These are phyloP conservation scores for Abramis brama DNA, from an alignment of 2,113 vertebrate species.

Conservation along the genomic window DNA sequence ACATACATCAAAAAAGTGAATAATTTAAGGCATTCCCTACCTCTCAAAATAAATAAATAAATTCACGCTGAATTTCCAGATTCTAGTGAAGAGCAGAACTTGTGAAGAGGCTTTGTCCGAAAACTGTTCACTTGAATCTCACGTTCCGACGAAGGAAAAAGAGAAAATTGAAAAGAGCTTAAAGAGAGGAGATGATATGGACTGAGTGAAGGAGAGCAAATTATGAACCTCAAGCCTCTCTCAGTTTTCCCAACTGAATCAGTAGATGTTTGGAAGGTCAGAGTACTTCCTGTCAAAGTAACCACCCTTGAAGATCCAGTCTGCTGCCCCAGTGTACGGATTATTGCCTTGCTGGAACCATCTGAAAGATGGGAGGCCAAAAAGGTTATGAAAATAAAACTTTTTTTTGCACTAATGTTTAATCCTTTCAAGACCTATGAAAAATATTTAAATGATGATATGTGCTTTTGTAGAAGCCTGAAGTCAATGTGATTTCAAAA, in stretches of 20 bases:
- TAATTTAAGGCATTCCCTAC: slow-evolving; percentile 40
- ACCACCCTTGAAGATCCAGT: slow-evolving; percentile 91
- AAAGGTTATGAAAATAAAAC: not conserved
- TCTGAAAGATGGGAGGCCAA: slow-evolving; percentile 68
- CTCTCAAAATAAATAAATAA: slow-evolving; percentile 40
- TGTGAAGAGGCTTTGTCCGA: slow-evolving; percentile 32
- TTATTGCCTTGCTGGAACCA: slow-evolving; percentile 91
- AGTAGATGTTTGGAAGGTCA: slow-evolving; percentile 92
- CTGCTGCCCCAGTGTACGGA: slow-evolving; percentile 84
- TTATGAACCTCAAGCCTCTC: slow-evolving; percentile 38
- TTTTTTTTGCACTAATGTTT: not conserved
- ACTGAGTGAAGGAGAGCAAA: slow-evolving; percentile 48
- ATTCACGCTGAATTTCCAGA: slow-evolving; percentile 33
- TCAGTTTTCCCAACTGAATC: slow-evolving; percentile 70
- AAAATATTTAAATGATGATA: not conserved
- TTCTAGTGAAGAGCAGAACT: slow-evolving; percentile 34
- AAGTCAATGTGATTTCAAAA: too few relatives aligned
- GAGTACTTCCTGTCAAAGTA: slow-evolving; percentile 96
- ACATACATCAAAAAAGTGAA: slow-evolving; percentile 1
- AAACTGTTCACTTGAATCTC: slow-evolving; percentile 44
- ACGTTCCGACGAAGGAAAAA: slow-evolving; percentile 27
- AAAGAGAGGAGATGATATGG: slow-evolving; percentile 48
- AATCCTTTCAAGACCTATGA: not conserved
- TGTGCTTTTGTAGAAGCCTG: not conserved
- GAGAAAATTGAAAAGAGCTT: slow-evolving; percentile 41